Evolutionary conservation across 1,140 invertebrate genomes (phyloP).

Genomic region (Drosophila baimaii): DNA sequence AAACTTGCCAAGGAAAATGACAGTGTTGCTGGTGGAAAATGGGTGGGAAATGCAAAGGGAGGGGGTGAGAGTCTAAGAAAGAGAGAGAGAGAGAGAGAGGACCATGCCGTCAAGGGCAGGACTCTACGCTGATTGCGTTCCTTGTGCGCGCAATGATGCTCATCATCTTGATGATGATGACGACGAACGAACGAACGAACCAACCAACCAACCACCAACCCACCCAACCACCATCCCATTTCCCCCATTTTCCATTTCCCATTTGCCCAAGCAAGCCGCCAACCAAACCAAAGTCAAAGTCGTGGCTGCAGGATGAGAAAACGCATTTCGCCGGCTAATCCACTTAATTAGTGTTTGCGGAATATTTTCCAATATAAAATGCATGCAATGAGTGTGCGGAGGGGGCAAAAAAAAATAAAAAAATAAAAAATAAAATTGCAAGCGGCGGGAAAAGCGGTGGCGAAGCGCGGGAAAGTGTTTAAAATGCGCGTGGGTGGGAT

Average conservation of each 20-base stretch:
- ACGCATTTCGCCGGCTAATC: slow-evolving; percentile 65
- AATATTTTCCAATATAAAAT: slow-evolving; percentile 65
- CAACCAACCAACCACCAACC: not conserved
- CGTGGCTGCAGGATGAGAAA: slow-evolving; percentile 14
- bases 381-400: slow-evolving; percentile 44
- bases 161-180: slow-evolving; percentile 13
- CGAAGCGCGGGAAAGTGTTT: not conserved
- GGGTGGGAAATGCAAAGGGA: not conserved
- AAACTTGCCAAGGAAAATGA: slow-evolving; percentile 45
- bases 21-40: not conserved
- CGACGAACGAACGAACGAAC: no score
- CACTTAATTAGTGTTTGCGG: slow-evolving; percentile 73
- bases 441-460: not conserved
- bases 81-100: not conserved
- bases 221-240: not conserved
- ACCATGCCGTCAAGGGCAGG: slow-evolving; percentile 15
- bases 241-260: slow-evolving; percentile 12
- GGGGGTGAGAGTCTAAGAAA: no score
- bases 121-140: slow-evolving; percentile 41
- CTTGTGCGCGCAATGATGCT: slow-evolving; percentile 24
- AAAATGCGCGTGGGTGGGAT: slow-evolving; percentile 3
- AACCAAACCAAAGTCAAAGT: slow-evolving; percentile 44
- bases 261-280: not conserved
- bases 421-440: slow-evolving; percentile 25
- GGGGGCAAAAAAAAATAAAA: slow-evolving; percentile 30